Evolutionary conservation across 2,888 invertebrate genomes (phyloP), one percentile per base, ranked within the genome.

Genomic region (Parnassius orleans): DNA sequence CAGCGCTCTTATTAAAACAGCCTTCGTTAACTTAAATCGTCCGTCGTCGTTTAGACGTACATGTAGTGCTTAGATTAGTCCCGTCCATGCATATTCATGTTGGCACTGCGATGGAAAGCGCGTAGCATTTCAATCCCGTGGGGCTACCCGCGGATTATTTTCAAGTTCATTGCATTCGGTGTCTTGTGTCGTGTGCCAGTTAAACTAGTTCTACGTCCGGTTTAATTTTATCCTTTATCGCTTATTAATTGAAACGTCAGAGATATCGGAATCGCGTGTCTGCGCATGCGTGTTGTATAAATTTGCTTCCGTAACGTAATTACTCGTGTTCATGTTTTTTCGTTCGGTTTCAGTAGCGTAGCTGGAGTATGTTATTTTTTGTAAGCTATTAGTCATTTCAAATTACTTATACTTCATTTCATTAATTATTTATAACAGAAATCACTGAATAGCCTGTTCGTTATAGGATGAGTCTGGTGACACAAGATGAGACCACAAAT

Each of bases 191-290:
- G 19, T 54, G 60, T 51, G 44, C 41, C 53, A 33, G 51, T 57
- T 57, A 51, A 62, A 57, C 62, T 24, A 57, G 62, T 62, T 57
- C 24, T 46, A 52, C 15, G 53, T 61, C 61, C 53, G 53, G 53
- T 61, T 42, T 42, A 2, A 57, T 52, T 48, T 57, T 57, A 57
- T 62, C 50, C 53, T 53, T 48, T 57, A 57, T 62, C 53, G 48
- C 48, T 53, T 62, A 57, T 64, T 67, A 72, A 72, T 72, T 70
- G 69, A 71, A 70, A 71, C 63, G 71, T 72, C 71, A 60, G 64
- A 54, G 63, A 50, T 53, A 59, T 53, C 66, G 53, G 24, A 52
- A 43, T 57, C 57, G 57, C 47, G 57, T 53, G 57, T 48, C 42
- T 62, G 63, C 52, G 63, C 68, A 67, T 64, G 68, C 66, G 67